phyloP scores from a whole-genome alignment of 2,113 vertebrate species.

The Nannobrachium achirus region DNA sequence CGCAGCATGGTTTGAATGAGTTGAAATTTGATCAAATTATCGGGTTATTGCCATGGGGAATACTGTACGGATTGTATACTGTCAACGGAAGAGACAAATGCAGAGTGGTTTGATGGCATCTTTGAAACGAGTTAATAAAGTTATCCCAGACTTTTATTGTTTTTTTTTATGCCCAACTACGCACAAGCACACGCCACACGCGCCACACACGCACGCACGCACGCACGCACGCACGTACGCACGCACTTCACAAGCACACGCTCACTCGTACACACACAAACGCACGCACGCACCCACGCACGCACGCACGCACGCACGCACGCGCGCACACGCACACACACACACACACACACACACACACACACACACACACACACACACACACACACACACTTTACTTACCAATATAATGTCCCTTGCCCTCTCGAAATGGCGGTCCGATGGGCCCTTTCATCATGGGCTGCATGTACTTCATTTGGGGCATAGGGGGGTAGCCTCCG shows the following conservation, averaged over 20 bases:
- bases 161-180: no score
- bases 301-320: slow-evolving; percentile 71
- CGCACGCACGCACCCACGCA: slow-evolving; percentile 11
- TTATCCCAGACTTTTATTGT: no score
- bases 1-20: not conserved
- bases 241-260: not conserved
- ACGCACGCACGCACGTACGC: not conserved
- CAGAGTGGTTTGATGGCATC: not conserved
- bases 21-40: not conserved
- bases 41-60: not conserved
- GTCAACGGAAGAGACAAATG: not conserved
- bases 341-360: no score
- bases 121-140: no score
- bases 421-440: slow-evolving; percentile 96
- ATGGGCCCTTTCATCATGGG: slow-evolving; percentile 98
- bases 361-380: slow-evolving; percentile 13
- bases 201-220: no score
- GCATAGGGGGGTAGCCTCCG: slow-evolving; percentile 86
- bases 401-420: slow-evolving; percentile 98
- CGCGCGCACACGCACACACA: slow-evolving; percentile 25
- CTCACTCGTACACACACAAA: slow-evolving; percentile 9
- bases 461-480: slow-evolving; percentile 94
- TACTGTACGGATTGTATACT: not conserved
- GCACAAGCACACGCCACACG: no score
- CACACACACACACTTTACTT: slow-evolving; percentile 69